phyloP scores from a whole-genome alignment of 2,113 vertebrate species.

The Otocyon megalotis region DNA sequence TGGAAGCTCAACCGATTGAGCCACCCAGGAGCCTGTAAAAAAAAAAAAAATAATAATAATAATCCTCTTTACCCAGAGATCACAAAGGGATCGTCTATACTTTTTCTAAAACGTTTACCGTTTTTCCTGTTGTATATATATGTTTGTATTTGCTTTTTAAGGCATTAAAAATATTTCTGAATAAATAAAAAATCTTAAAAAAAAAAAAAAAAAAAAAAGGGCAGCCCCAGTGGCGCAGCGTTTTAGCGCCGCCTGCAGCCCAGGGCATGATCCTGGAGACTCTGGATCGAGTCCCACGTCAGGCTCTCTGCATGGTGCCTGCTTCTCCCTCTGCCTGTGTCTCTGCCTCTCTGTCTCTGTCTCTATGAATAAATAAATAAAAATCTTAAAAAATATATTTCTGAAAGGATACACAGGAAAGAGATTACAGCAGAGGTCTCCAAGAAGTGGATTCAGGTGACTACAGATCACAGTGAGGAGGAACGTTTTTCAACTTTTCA shows the following conservation, averaged over 20 bases:
- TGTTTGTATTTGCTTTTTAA: constrained; percentile 29
- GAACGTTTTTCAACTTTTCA: neutral
- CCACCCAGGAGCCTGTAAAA: too few species aligned
- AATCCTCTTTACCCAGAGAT: neutral
- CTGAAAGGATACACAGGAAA: neutral
- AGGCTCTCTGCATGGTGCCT: too few species aligned
- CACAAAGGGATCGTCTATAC: neutral
- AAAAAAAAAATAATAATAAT: too few species aligned
- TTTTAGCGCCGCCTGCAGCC: too few species aligned
- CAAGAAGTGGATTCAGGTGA: neutral
- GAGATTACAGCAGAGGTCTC: constrained; percentile 7
- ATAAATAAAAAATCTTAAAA: neutral
- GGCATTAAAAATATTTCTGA: neutral
- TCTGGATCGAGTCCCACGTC: too few species aligned
- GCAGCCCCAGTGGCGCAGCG: too few species aligned
- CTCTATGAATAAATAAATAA: too few species aligned
- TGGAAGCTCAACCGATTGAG: too few species aligned
- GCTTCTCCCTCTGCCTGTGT: too few species aligned
- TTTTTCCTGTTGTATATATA: neutral
- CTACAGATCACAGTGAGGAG: neutral
- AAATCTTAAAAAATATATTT: neutral
- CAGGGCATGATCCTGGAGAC: too few species aligned
- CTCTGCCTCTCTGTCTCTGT: too few species aligned
- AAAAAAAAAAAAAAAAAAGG: too few species aligned
- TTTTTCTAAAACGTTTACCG: constrained; percentile 9